A percentile compares a stretch with the other conserved stretches of the same genome.
These are phyloP conservation scores for Pristionchus arcanus DNA, from an alignment of 2,888 invertebrate genomes.

Conservation along the genomic window DNA sequence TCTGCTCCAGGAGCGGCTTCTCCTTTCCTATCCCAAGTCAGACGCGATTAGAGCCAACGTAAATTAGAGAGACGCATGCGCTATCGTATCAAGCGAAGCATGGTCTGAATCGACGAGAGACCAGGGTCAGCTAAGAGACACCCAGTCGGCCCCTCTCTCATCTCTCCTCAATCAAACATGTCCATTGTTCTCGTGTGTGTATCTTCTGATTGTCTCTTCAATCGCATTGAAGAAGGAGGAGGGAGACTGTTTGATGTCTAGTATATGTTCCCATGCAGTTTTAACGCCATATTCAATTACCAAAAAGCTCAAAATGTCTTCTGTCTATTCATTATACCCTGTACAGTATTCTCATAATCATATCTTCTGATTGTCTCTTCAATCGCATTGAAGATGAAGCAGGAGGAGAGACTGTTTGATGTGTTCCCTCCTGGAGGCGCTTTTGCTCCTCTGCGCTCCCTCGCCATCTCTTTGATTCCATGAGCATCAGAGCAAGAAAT, in stretches of 20 bases:
- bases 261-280: too few relatives aligned
- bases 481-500: too few relatives aligned
- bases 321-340: too few relatives aligned
- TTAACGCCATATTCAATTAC: too few relatives aligned
- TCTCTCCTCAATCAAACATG: neutral
- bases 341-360: conserved; percentile 1
- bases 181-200: conserved; percentile 32
- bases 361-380: conserved; percentile 46
- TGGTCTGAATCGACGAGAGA: neutral
- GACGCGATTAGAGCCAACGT: too few relatives aligned
- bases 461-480: too few relatives aligned
- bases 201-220: conserved; percentile 48
- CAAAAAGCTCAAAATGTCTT: too few relatives aligned
- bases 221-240: conserved; percentile 4
- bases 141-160: neutral
- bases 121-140: neutral
- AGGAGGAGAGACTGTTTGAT: too few relatives aligned
- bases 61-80: neutral
- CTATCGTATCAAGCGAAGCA: neutral
- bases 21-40: neutral
- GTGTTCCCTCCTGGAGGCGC: too few relatives aligned
- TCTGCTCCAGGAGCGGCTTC: neutral
- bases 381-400: conserved; percentile 30
- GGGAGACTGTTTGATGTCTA: too few relatives aligned
- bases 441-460: too few relatives aligned